Evolutionary conservation across 2,888 invertebrate species (phyloP).

Genomic region (Aethes cnicana): DNA sequence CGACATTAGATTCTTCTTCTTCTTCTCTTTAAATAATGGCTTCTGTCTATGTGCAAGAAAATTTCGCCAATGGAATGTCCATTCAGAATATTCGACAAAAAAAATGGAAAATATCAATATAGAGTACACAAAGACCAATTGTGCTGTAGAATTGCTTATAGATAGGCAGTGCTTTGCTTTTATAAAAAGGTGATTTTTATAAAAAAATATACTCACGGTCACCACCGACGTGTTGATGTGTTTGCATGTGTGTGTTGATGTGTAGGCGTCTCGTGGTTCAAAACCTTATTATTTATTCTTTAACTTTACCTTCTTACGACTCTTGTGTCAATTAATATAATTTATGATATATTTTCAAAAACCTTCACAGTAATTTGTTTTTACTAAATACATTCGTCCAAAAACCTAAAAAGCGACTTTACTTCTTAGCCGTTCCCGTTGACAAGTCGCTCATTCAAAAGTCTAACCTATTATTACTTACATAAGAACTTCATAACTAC

Average conservation of each 20-base stretch:
- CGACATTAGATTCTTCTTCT: background rate
- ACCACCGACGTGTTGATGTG: slow-evolving; percentile 58
- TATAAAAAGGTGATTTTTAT: slow-evolving; percentile 44
- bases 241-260: slow-evolving; percentile 51
- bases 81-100: too few relatives aligned
- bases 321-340: background rate
- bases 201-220: slow-evolving; percentile 67
- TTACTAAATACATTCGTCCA: background rate
- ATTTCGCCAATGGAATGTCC: too few relatives aligned
- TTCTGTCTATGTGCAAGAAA: too few relatives aligned
- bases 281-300: background rate
- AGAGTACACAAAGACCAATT: slow-evolving; percentile 20
- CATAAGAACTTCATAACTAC: slow-evolving; percentile 31
- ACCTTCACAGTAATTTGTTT: background rate
- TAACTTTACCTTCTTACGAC: background rate
- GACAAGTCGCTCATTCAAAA: background rate
- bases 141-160: slow-evolving; percentile 33
- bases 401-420: background rate
- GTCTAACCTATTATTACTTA: slow-evolving; percentile 1
- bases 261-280: slow-evolving; percentile 64
- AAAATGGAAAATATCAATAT: slow-evolving; percentile 12
- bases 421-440: background rate
- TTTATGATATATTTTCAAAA: slow-evolving; percentile 15
- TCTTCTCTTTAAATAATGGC: too few relatives aligned
- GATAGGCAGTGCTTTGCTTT: slow-evolving; percentile 53